These are phyloP conservation scores for Diglossa cyanea DNA, from an alignment of 2,797 vertebrate genomes.

Conservation along the genomic window DNA sequence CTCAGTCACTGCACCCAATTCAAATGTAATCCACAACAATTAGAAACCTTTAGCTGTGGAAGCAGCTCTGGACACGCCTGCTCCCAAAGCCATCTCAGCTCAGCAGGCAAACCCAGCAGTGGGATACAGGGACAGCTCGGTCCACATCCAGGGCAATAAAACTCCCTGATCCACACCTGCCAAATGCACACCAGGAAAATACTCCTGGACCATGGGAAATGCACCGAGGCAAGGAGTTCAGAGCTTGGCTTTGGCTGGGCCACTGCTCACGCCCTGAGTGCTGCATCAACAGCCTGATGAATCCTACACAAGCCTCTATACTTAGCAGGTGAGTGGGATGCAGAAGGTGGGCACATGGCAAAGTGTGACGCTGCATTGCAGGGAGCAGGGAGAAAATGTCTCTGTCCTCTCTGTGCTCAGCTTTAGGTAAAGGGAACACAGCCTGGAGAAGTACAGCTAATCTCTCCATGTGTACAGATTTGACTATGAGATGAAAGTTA, in stretches of 20 bases:
- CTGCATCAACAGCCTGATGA: neutral
- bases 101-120: neutral
- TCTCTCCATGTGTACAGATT: neutral
- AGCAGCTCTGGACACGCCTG: neutral
- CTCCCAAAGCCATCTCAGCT: neutral
- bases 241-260: neutral
- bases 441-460: neutral
- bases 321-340: neutral
- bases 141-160: neutral
- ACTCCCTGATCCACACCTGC: neutral
- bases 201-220: neutral
- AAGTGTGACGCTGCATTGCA: neutral
- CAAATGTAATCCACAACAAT: neutral
- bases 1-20: neutral
- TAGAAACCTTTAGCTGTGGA: neutral
- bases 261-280: fast-evolving
- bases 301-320: neutral
- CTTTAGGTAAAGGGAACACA: neutral
- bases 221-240: neutral
- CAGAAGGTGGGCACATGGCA: neutral
- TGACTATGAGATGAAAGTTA: neutral
- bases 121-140: neutral
- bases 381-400: neutral
- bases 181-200: neutral
- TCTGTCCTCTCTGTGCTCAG: neutral